Evolutionary conservation across 2,113 vertebrate species (phyloP).

Genomic region (Phalacrocorax pelagicus): DNA sequence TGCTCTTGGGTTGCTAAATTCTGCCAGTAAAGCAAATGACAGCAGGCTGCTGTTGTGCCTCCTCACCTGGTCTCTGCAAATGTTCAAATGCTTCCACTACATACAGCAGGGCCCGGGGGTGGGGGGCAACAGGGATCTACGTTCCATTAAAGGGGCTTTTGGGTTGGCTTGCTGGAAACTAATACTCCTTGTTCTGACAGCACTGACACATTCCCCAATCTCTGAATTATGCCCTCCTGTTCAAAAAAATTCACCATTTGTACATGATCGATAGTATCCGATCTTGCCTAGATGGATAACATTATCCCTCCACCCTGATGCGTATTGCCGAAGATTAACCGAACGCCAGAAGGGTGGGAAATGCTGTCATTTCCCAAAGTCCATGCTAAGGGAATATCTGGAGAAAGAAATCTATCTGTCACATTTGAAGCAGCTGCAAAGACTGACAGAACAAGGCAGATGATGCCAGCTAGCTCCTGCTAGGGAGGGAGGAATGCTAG

Average conservation of each 20-base stretch:
- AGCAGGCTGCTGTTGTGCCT: neutral
- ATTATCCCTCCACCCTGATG: neutral
- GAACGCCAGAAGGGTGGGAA: neutral
- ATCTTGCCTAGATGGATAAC: neutral
- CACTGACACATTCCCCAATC: neutral
- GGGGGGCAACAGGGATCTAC: neutral
- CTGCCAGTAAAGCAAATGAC: neutral
- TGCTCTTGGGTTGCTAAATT: neutral
- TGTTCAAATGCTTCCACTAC: fast-evolving
- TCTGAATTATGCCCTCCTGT: neutral
- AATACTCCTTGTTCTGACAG: neutral
- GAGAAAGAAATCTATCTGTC: neutral
- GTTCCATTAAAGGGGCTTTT: fast-evolving
- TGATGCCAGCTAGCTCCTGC: neutral
- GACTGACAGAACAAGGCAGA: neutral
- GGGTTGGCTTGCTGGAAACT: neutral
- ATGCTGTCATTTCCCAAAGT: neutral
- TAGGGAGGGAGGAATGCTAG: neutral
- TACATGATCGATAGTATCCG: neutral
- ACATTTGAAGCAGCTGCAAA: neutral
- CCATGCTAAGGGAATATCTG: neutral
- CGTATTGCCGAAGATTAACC: neutral
- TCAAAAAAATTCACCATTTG: neutral
- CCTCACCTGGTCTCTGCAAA: neutral
- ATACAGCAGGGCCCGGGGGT: fast-evolving